Evolutionary conservation across 2,888 invertebrate species (phyloP), one percentile per base, ranked within the genome.

Genomic region (Acanthosepion pharaonis): DNA sequence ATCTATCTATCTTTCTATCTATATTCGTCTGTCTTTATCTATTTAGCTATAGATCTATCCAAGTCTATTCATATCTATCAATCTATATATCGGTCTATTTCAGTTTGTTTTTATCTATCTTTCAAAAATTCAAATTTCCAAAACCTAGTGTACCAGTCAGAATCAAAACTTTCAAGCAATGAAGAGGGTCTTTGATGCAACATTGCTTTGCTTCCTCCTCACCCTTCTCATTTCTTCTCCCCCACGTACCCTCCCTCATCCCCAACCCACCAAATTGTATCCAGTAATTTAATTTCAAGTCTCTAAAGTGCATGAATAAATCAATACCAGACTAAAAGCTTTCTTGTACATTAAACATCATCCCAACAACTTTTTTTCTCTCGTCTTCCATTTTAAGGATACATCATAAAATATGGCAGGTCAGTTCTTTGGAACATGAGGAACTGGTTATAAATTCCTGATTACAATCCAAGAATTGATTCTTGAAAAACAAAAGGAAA

Each of bases 321-420:
- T 78, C 78, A 78, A 78, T 78, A 33, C 15, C n/a, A 78, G 78
- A 78, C 78, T 78, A 78, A 78, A 78, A 78, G 78, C 78, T 78
- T 78, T 78, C 78, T 78, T 78, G n/a, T 78, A 78, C 78, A 78
- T 78, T 78, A 78, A 78, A 78, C 78, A 78, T 78, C 78, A 33
- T 78, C n/a, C n/a, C 78, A 78, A 78, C 78, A 78, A 78, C n/a
- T 78, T 78, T 3, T 78, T 78, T 78, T 78, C 33, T 78, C 15
- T 78, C 15, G 6, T 78, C 78, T 78, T 78, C 33, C 78, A 11
- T 9, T 78, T 78, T 78, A 15, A n/a, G 15, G n/a, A 78, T n/a
- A 78, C n/a, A n/a, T 78, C 78, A 59, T 59, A 59, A 59, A 59
- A 59, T 6, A 59, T 59, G 23, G 59, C 59, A 59, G 59, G 78